A percentile compares a stretch with the other conserved stretches of the same genome.
Evolutionary conservation across 2,113 vertebrate genomes (phyloP).

Genomic region (Myiagra hebetior): DNA sequence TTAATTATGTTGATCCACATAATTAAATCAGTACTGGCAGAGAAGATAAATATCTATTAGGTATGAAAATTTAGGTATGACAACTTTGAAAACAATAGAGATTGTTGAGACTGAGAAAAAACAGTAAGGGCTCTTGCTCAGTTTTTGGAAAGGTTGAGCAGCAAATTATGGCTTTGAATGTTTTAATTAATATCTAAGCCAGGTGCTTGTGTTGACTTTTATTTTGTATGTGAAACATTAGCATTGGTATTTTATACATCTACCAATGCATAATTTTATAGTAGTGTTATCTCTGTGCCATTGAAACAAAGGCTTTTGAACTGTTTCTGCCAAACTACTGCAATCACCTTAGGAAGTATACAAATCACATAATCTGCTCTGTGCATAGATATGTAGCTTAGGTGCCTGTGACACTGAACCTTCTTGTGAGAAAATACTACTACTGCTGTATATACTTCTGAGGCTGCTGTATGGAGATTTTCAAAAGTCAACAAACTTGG

Average conservation of each 20-base stretch:
- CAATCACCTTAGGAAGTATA: background rate
- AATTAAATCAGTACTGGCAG: background rate
- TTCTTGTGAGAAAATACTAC: background rate
- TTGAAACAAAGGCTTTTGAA: background rate
- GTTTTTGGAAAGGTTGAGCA: background rate
- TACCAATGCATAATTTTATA: background rate
- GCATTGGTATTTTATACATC: background rate
- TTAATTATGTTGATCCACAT: background rate
- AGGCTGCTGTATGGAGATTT: background rate
- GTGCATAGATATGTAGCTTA: background rate
- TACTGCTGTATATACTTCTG: background rate
- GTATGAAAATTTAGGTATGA: background rate
- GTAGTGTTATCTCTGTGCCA: background rate
- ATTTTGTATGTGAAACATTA: background rate
- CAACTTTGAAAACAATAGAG: background rate
- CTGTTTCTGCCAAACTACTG: background rate
- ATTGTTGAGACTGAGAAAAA: background rate
- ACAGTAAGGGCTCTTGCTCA: background rate
- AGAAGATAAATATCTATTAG: background rate
- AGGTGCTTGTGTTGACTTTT: background rate
- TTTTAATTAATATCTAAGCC: background rate
- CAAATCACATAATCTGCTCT: background rate
- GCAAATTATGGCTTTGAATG: background rate
- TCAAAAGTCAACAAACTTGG: background rate
- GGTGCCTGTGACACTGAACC: background rate